Evolutionary conservation across 2,888 invertebrate species (phyloP).

Genomic region (Automeris io): DNA sequence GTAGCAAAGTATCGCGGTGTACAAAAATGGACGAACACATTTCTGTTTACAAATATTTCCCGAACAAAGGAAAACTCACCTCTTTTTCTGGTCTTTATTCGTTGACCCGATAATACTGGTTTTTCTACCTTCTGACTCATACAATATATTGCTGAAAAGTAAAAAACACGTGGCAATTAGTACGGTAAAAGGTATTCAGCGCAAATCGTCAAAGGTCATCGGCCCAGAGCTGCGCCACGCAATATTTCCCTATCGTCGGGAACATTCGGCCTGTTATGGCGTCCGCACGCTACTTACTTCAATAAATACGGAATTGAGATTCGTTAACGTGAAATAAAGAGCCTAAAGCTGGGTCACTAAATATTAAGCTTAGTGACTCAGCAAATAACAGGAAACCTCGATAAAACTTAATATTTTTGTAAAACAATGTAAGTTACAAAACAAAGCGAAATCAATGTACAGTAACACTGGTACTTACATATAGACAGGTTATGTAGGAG

Average conservation of each 20-base stretch:
- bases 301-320: slow-evolving; percentile 28
- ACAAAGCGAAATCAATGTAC: slow-evolving; percentile 26
- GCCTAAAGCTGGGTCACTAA: neutral
- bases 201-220: slow-evolving; percentile 57
- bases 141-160: slow-evolving; percentile 90
- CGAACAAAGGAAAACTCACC: slow-evolving; percentile 83
- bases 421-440: slow-evolving; percentile 18
- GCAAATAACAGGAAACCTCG: slow-evolving; percentile 25
- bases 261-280: slow-evolving; percentile 42
- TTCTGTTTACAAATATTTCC: slow-evolving; percentile 20
- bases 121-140: slow-evolving; percentile 99
- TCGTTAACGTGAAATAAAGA: slow-evolving; percentile 12
- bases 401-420: slow-evolving; percentile 13
- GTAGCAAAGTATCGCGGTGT: too few relatives aligned
- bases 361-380: slow-evolving; percentile 37
- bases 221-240: slow-evolving; percentile 44
- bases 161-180: slow-evolving; percentile 73
- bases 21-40: too few relatives aligned
- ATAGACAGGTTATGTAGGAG: slow-evolving; percentile 78
- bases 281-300: slow-evolving; percentile 42
- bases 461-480: slow-evolving; percentile 63
- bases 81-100: slow-evolving; percentile 99
- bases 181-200: slow-evolving; percentile 39
- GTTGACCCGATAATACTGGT: slow-evolving; percentile 99
- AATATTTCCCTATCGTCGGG: slow-evolving; percentile 23